Evolutionary conservation across 1,140 invertebrate genomes (phyloP), one percentile per base, ranked within the genome.

Genomic region (Ooceraea biroi): DNA sequence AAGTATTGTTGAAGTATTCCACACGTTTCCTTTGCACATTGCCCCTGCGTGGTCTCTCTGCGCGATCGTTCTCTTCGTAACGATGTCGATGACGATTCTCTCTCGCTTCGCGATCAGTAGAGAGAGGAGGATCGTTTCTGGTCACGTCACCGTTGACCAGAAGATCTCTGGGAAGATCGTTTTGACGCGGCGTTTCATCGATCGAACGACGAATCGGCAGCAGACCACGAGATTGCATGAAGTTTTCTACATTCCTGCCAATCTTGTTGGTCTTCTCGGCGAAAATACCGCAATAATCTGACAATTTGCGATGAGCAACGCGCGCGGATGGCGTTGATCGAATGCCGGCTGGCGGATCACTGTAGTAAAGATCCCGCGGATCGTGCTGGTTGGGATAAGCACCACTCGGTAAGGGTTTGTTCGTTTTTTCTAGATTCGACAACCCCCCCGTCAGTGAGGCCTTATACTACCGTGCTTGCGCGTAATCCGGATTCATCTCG

Each of bases 401-500:
- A n/a, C 93, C 92, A 1, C 91, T 82, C 5, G 94, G 92, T 44
- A 94, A 85, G 36, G 93, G 93, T 74, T 94, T 94, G 85, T 92
- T 93, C 2, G 92, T 88, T 85, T 94, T 94, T 69, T 94, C 93
- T 14, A 94, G 87, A 85, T 94, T 94, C 74, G 93, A 93, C 73
- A 94, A 85, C 87, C 94, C 94, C 88, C 94, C 94, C 68, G 93
- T 94, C 90, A 94, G 89, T 89, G 94, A 94, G 91, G 94, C 94
- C 93, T 94, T 94, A 94, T 94, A 94, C 94, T 94, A 94, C 94
- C 94, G 94, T 58, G 92, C 91, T 46, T 96, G 95, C 0, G 96
- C 95, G 88, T 96, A 96, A 60, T 96, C 96, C 12, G 96, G 95
- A 90, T 97, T 96, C 96, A 98, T 98, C 94, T 98, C 98, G 90